Base-by-base conservation (phyloP, 2,797 vertebrate genomes). In the Lepilemur septentrionalis region DNA sequence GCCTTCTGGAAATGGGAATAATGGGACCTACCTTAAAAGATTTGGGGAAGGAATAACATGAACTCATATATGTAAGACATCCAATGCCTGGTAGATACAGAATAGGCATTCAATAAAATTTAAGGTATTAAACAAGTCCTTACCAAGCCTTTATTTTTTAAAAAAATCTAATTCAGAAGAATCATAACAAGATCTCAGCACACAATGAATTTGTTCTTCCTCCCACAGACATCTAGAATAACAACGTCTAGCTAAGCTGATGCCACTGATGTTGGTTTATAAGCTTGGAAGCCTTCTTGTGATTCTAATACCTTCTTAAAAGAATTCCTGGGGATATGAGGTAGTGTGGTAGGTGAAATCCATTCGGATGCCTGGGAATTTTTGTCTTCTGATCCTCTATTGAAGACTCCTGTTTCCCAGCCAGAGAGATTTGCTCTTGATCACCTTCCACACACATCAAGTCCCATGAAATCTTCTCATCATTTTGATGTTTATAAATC, bases 271-370 rank as follows among this genome's bases (percentile, higher is more conserved):
- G 4, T n/a, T 5, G 38, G 10, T 89, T 95, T 95, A 95, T 59
- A 79, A 97, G 96, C 96, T 91, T 90, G 91, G 96, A 95, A 95
- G 86, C 59, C 48, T 67, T 67, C 87, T 23, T 94, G 91, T 46
- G 48, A 80, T 61, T 86, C 92, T 57, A 91, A 75, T 1, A 23
- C 28, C 46, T 23, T 61, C 81, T 22, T 20, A 32, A 55, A 63
- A 88, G 94, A 67, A 96, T 96, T 95, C 93, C 91, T 70, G 48
- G n/a, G 92, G 22, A 22, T 43, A 72, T 86, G 97, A 95, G 95
- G 85, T 79, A 82, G 81, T 69, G 52, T 25, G 6, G 28, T 11
- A 50, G 52, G 72, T 1, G 28, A 59, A 32, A 59, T 65, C 35
- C 76, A 41, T 28, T 22, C 22, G 14, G 72, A 50, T 5, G 86